These are phyloP conservation scores for Adelges cooleyi DNA, from an alignment of 1,140 invertebrate genomes.

Conservation along the genomic window DNA sequence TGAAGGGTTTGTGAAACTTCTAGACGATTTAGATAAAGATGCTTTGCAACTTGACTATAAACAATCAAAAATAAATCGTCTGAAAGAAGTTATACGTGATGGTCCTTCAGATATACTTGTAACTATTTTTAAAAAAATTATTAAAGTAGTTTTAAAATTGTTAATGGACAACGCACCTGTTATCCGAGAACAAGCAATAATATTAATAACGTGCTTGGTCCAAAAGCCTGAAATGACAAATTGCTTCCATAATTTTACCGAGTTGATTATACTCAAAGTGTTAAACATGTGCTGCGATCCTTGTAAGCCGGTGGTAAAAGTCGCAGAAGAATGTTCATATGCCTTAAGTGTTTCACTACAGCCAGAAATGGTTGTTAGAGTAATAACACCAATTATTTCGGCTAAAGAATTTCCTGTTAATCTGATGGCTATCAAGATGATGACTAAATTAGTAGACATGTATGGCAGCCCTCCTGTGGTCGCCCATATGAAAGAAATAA, in stretches of 20 bases:
- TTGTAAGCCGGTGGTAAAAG: slow-evolving; percentile 56
- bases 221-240: slow-evolving; percentile 58
- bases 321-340: slow-evolving; percentile 35
- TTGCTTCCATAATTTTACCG: slow-evolving; percentile 72
- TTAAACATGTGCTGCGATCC: slow-evolving; percentile 68
- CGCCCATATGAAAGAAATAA: slow-evolving; percentile 60
- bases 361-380: slow-evolving; percentile 43
- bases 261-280: slow-evolving; percentile 76
- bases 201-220: slow-evolving; percentile 68
- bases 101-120: neutral
- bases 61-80: slow-evolving; percentile 25
- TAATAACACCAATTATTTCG: slow-evolving; percentile 68
- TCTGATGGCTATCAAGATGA: slow-evolving; percentile 83
- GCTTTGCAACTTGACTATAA: slow-evolving; percentile 15
- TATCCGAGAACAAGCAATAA: slow-evolving; percentile 47
- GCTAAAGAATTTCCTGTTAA: slow-evolving; percentile 75
- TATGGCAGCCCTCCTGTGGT: slow-evolving; percentile 56
- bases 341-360: slow-evolving; percentile 30
- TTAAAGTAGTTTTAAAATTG: slow-evolving; percentile 23
- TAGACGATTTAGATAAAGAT: slow-evolving; percentile 26
- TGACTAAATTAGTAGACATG: slow-evolving; percentile 61
- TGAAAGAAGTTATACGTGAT: slow-evolving; percentile 16
- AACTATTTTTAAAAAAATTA: slow-evolving; percentile 25
- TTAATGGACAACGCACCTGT: slow-evolving; percentile 24
- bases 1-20: slow-evolving; percentile 17